Conservation (phyloP, 2,888 invertebrate species). For the Leistus spinibarbis region DNA sequence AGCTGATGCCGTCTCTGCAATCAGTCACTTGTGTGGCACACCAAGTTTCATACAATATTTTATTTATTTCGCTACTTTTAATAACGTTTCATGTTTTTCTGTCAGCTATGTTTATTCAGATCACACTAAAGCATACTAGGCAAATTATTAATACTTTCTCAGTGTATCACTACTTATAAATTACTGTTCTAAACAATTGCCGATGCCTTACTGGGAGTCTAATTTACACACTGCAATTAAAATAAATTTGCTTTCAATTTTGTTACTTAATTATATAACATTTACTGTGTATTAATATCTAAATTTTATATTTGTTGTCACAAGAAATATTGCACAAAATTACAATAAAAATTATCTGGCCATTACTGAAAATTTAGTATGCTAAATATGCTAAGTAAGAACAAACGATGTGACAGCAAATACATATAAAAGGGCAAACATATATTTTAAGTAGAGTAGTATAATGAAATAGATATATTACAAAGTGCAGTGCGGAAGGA, state of each 20-base stretch:
- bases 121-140: neutral
- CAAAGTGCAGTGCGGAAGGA: conserved; percentile 16
- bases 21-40: conserved; percentile 10
- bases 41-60: neutral
- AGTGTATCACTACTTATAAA: neutral
- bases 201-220: no score
- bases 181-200: no score
- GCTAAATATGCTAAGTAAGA: neutral
- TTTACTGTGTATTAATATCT: neutral
- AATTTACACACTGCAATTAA: no score
- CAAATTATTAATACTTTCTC: neutral
- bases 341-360: no score
- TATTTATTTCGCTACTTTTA: neutral
- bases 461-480: neutral
- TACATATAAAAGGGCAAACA: neutral
- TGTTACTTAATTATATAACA: neutral
- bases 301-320: neutral
- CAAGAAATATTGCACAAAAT: neutral
- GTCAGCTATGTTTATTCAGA: neutral
- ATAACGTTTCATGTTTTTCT: neutral
- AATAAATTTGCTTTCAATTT: no score
- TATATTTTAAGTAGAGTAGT: neutral
- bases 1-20: conserved; percentile 59
- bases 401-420: neutral
- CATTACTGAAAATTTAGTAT: neutral